phyloP scores from a whole-genome alignment of 2,113 vertebrate species.

The Clarias magur region DNA sequence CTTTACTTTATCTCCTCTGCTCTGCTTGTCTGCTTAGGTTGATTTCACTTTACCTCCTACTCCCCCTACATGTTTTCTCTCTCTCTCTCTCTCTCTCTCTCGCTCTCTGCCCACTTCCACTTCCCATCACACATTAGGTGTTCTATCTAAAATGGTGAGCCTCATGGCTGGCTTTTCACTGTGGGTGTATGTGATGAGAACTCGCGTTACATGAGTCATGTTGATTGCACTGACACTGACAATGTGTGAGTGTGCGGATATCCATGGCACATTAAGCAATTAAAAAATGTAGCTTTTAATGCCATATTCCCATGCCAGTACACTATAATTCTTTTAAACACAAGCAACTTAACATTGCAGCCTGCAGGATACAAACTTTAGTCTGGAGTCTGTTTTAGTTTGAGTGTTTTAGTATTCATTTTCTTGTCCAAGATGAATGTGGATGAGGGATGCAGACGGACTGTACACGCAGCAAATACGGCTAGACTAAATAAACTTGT shows the following conservation, averaged over 20 bases:
- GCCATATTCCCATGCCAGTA: not conserved
- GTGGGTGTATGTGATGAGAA: slow-evolving; percentile 38
- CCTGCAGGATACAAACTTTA: not conserved
- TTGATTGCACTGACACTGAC: slow-evolving; percentile 15
- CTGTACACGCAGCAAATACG: slow-evolving; percentile 10
- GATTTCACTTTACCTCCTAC: slow-evolving; percentile 52
- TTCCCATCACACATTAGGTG: slow-evolving; percentile 24
- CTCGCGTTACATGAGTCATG: slow-evolving; percentile 26
- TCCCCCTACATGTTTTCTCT: not conserved
- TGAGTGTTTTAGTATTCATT: not conserved
- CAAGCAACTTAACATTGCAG: not conserved
- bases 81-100: slow-evolving; percentile 9
- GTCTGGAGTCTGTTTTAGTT: not conserved
- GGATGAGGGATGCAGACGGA: not conserved
- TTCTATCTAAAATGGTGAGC: slow-evolving; percentile 36
- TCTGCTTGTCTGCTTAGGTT: slow-evolving; percentile 62
- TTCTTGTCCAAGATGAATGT: not conserved
- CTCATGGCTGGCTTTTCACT: slow-evolving; percentile 13
- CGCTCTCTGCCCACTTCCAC: slow-evolving; percentile 13
- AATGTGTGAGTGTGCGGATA: not conserved
- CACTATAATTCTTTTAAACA: not conserved
- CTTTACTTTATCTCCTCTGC: slow-evolving; percentile 23
- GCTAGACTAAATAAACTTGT: not conserved
- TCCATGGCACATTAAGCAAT: not conserved
- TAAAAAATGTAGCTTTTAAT: not conserved